phyloP scores from a whole-genome alignment of 2,888 invertebrate species.

The Norana najaformis region DNA sequence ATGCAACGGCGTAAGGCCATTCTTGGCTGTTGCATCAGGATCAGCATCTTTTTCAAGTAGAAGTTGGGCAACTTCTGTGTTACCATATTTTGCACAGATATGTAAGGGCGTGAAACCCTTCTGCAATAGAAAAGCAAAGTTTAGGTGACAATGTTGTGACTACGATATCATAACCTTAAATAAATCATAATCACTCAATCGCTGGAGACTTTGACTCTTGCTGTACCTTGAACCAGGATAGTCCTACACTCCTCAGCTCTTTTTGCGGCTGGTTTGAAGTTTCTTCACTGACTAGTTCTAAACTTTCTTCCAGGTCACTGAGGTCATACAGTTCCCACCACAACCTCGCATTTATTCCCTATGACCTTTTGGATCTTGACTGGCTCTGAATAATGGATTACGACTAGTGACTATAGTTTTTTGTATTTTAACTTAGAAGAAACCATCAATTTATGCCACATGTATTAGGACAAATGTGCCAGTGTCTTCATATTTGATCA shows the following conservation, averaged over 20 bases:
- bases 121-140: constrained; percentile 52
- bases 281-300: too few relatives aligned
- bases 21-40: constrained; percentile 86
- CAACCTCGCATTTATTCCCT: too few relatives aligned
- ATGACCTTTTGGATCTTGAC: neutral
- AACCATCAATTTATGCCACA: neutral
- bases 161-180: neutral
- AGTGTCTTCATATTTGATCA: neutral
- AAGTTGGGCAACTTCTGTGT: constrained; percentile 26
- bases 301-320: too few relatives aligned
- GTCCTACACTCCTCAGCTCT: too few relatives aligned
- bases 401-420: neutral
- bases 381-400: neutral
- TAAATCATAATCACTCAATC: neutral
- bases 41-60: constrained; percentile 63
- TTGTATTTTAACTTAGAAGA: neutral
- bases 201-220: too few relatives aligned
- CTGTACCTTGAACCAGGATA: too few relatives aligned
- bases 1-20: constrained; percentile 95
- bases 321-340: neutral
- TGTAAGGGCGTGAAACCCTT: constrained; percentile 95
- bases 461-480: neutral
- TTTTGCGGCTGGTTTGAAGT: too few relatives aligned
- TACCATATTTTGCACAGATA: constrained; percentile 90
- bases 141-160: neutral